Evolutionary conservation across 2,113 vertebrate genomes (phyloP), one percentile per base, ranked within the genome.

Genomic region (Hyperoodon ampullatus): DNA sequence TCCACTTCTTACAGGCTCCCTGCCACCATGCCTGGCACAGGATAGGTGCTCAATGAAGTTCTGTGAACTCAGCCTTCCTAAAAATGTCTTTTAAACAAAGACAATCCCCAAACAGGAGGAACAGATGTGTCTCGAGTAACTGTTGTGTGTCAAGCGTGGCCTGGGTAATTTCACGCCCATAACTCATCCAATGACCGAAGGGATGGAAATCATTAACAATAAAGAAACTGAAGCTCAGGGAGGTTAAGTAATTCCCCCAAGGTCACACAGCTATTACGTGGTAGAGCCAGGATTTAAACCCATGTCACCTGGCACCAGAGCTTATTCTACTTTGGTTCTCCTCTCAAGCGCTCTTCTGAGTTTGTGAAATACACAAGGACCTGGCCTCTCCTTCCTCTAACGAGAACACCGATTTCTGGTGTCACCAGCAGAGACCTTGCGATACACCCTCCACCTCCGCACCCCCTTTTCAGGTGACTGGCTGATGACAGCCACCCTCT

Each of bases 341-440:
- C 55, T 68, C 92, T 96, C 28, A 82, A 97, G 86, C 7, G 21
- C 68, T 90, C 84, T 97, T 94, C 84, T 91, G 78, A 89, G 72
- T 95, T 93, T 95, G 68, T 96, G 95, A 94, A 95, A 70, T 68
- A 83, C 61, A 82, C 1, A 30, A 91, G 72, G 68, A 86, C 89
- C 86, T 47, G 66, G 77, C 26, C 81, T 95, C 68, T 94, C 68
- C 83, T 72, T 92, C 63, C 44, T 96, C 70, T 92, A 44, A 90
- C 28, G 44, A 87, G 78, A 96, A 14, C 78, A 89, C 44, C 53
- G 72, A 55, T 87, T 90, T 70, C 72, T 55, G 44, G 26, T 15
- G 0, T 72, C 3, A 5, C 72, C 15, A 7, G 12, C 70, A 47
- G 47, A 55, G 16, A 71, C 33, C 93, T 90, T 83, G 44, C 58